These are phyloP conservation scores for Echiichthys vipera DNA, from an alignment of 2,797 vertebrate genomes.

Conservation along the genomic window DNA sequence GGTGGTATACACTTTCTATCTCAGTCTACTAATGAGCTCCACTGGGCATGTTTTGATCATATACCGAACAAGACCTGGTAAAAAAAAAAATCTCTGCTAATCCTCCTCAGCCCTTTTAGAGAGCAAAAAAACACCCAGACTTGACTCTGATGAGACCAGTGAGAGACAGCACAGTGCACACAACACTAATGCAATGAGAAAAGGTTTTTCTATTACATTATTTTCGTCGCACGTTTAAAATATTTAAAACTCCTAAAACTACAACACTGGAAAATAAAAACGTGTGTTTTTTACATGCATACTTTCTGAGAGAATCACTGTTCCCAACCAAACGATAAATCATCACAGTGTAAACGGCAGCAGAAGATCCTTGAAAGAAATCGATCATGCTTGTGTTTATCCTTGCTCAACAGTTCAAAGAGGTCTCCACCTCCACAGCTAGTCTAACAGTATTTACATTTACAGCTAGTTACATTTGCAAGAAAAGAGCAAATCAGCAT, in stretches of 20 bases:
- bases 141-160: conserved; percentile 19
- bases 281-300: neutral
- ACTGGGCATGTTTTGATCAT: conserved; percentile 66
- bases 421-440: neutral
- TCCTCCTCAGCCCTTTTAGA: conserved; percentile 37
- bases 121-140: neutral
- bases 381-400: neutral
- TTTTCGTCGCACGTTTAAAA: neutral
- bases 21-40: conserved; percentile 71
- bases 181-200: conserved; percentile 2
- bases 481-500: neutral
- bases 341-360: conserved; percentile 10
- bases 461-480: neutral
- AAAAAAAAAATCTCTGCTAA: conserved; percentile 30
- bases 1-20: conserved; percentile 55
- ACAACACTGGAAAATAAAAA: neutral
- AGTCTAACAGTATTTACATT: neutral
- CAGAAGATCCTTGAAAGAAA: conserved; percentile 1
- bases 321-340: conserved; percentile 9
- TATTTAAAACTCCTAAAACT: neutral
- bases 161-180: neutral
- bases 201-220: neutral
- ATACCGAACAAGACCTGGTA: conserved; percentile 36
- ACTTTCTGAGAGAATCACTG: neutral
- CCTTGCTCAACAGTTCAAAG: neutral